Percentiles rank a stretch among this genome's conserved stretches.
Evolutionary conservation across 2,888 invertebrate species (phyloP).

Genomic region (Lasioglossum marginatum): DNA sequence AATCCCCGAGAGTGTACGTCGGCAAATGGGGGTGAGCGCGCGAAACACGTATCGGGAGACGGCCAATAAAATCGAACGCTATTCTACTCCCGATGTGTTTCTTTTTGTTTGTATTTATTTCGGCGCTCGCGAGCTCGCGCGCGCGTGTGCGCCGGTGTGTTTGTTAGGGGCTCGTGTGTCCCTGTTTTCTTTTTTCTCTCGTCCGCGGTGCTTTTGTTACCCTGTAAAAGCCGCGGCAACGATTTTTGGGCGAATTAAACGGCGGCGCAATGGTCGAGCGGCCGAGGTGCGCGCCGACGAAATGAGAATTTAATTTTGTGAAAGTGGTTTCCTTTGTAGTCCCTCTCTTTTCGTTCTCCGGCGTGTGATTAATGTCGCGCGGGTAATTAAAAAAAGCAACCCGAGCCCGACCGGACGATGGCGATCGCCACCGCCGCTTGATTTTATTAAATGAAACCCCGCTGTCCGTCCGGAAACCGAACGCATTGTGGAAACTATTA

Average conservation of each 20-base stretch:
- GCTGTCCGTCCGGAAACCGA: neutral
- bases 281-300: conserved; percentile 9
- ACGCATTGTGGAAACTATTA: neutral
- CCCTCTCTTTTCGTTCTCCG: conserved; percentile 6
- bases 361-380: conserved; percentile 18
- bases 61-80: conserved; percentile 77
- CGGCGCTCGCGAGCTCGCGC: neutral
- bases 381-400: conserved; percentile 16
- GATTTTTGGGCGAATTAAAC: conserved; percentile 47
- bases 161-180: neutral
- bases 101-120: conserved; percentile 53
- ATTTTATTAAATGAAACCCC: conserved; percentile 8
- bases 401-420: neutral
- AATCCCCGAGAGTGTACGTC: conserved; percentile 30
- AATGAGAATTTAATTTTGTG: conserved; percentile 54
- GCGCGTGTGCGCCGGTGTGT: neutral
- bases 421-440: neutral
- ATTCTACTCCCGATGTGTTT: conserved; percentile 62
- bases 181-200: neutral
- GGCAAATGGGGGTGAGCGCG: conserved; percentile 34
- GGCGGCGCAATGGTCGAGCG: neutral
- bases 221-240: conserved; percentile 36
- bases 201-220: conserved; percentile 25
- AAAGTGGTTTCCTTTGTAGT: conserved; percentile 28
- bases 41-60: conserved; percentile 58